These are phyloP conservation scores for Chlorops oryzae DNA, from an alignment of 1,140 invertebrate genomes.

Conservation along the genomic window DNA sequence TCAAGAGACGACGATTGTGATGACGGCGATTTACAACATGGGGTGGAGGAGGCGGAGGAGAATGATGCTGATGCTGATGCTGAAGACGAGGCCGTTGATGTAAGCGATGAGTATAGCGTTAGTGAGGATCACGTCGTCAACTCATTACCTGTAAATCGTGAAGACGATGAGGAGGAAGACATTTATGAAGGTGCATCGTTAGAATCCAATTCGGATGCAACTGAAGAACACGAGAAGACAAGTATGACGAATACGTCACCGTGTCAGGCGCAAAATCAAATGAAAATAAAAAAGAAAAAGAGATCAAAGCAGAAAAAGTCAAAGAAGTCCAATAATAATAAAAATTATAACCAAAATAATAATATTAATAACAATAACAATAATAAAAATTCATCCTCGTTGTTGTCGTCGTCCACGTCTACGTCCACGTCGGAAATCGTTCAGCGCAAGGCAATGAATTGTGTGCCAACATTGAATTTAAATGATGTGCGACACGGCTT, in stretches of 20 bases:
- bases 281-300: too few species aligned
- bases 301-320: too few species aligned
- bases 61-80: constrained; percentile 14
- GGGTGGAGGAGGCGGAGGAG: constrained; percentile 14
- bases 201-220: too few species aligned
- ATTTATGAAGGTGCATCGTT: constrained; percentile 8
- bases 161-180: constrained; percentile 11
- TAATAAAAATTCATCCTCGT: neutral
- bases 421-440: too few species aligned
- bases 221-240: constrained; percentile 44
- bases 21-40: constrained; percentile 19
- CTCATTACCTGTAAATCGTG: constrained; percentile 19
- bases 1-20: constrained; percentile 11
- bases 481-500: neutral
- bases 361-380: neutral
- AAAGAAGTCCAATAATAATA: constrained; percentile 14
- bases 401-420: too few species aligned
- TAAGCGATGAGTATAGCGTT: constrained; percentile 21
- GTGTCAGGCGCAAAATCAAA: too few species aligned
- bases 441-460: too few species aligned
- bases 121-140: constrained; percentile 13
- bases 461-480: too few species aligned
- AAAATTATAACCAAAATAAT: too few species aligned
- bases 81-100: constrained; percentile 15
- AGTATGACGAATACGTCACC: constrained; percentile 13